A percentile compares a stretch with the other conserved stretches of the same genome.
phyloP scores from a whole-genome alignment of 2,797 vertebrate species.

The Leuciscus waleckii region DNA sequence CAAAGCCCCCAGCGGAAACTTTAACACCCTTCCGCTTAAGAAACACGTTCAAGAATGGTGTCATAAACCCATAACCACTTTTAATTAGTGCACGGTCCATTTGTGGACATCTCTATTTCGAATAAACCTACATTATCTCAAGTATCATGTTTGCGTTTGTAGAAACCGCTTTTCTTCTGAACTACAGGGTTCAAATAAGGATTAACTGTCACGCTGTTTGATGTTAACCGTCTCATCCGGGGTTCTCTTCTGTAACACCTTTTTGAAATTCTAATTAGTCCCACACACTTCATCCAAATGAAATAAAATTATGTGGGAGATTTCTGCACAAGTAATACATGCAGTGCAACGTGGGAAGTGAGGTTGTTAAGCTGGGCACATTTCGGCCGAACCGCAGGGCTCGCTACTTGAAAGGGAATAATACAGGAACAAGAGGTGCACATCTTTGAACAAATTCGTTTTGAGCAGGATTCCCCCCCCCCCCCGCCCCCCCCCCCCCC shows the following conservation, averaged over 20 bases:
- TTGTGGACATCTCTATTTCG: neutral
- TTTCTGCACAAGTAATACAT: slow-evolving; percentile 38
- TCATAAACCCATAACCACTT: neutral
- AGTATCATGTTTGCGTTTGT: slow-evolving; percentile 29
- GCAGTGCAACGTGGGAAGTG: slow-evolving; percentile 23
- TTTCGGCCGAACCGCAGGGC: slow-evolving; percentile 18
- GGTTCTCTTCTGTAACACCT: slow-evolving; percentile 33
- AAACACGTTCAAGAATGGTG: neutral
- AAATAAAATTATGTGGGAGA: slow-evolving; percentile 39
- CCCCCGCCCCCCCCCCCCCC: too few species aligned
- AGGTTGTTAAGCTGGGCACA: slow-evolving; percentile 42
- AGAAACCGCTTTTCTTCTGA: neutral
- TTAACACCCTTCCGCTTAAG: slow-evolving; percentile 8
- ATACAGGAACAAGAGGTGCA: slow-evolving; percentile 57
- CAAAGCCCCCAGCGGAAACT: slow-evolving; percentile 2
- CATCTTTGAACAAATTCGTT: slow-evolving; percentile 61
- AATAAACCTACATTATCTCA: neutral
- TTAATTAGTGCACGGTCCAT: slow-evolving; percentile 4
- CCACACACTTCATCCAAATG: slow-evolving; percentile 26
- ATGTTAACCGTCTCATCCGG: slow-evolving; percentile 14
- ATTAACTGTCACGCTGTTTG: slow-evolving; percentile 29
- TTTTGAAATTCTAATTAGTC: slow-evolving; percentile 47
- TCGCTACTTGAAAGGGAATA: slow-evolving; percentile 66
- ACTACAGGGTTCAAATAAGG: slow-evolving; percentile 32
- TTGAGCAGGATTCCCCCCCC: slow-evolving; percentile 54